These are phyloP conservation scores for Coracopsis vasa DNA, from an alignment of 2,113 vertebrate genomes.

Conservation along the genomic window DNA sequence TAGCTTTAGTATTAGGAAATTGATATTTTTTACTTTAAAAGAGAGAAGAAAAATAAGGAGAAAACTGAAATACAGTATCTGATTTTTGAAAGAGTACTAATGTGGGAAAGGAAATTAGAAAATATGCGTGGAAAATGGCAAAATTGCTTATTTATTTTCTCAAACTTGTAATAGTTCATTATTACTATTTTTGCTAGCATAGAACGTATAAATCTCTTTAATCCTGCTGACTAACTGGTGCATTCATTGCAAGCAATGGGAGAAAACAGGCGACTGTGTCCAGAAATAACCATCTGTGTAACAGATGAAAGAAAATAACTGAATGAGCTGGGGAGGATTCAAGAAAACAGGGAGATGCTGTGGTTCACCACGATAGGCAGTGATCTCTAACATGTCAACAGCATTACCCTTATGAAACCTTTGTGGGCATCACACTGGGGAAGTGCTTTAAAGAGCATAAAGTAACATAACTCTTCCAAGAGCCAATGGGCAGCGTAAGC, in stretches of 20 bases:
- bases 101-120: not conserved
- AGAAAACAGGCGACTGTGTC: not conserved
- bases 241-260: not conserved
- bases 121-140: not conserved
- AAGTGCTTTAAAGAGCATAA: not conserved
- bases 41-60: not conserved
- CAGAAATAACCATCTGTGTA: not conserved
- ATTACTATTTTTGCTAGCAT: not conserved
- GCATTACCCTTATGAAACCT: not conserved
- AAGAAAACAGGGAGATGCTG: not conserved
- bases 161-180: not conserved
- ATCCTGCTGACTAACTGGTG: not conserved
- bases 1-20: not conserved
- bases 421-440: not conserved
- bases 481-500: not conserved
- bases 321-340: not conserved
- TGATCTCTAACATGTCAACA: not conserved
- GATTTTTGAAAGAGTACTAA: not conserved
- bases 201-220: not conserved
- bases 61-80: not conserved
- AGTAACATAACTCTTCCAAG: not conserved
- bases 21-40: rapidly evolving
- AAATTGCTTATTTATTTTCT: not conserved
- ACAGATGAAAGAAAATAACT: not conserved
- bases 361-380: not conserved